phyloP scores from a whole-genome alignment of 2,888 invertebrate genomes.

The Villa cingulata region DNA sequence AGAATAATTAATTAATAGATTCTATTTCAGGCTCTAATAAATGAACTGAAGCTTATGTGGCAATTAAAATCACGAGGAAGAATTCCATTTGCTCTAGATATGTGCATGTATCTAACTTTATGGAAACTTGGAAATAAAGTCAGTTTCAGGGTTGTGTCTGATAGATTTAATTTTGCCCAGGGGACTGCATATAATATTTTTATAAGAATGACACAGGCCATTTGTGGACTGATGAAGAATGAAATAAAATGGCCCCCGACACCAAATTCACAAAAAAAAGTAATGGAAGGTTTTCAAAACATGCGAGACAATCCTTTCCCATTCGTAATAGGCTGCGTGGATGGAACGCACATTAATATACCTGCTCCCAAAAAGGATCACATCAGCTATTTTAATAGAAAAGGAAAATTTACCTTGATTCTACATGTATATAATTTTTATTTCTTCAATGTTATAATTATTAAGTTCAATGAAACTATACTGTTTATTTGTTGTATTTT shows the following conservation, averaged over 20 bases:
- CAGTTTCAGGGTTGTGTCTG: not conserved
- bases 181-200: not conserved
- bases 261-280: not conserved
- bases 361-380: not conserved
- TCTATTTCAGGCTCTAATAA: too few species aligned
- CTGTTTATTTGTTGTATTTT: too few species aligned
- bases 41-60: too few species aligned
- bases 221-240: too few species aligned
- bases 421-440: not conserved
- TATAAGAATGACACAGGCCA: not conserved
- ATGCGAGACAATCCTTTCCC: not conserved
- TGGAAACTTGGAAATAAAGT: not conserved
- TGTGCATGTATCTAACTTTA: not conserved
- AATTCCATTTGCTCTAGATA: not conserved
- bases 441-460: too few species aligned
- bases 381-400: not conserved
- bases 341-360: not conserved
- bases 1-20: too few species aligned
- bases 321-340: conserved; percentile 1
- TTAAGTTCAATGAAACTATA: too few species aligned
- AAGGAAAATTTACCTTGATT: not conserved
- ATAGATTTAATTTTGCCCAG: not conserved
- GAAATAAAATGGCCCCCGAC: not conserved
- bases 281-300: not conserved
- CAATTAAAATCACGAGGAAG: not conserved